phyloP scores from a whole-genome alignment of 2,888 invertebrate species.

The Penaeus monodon region DNA sequence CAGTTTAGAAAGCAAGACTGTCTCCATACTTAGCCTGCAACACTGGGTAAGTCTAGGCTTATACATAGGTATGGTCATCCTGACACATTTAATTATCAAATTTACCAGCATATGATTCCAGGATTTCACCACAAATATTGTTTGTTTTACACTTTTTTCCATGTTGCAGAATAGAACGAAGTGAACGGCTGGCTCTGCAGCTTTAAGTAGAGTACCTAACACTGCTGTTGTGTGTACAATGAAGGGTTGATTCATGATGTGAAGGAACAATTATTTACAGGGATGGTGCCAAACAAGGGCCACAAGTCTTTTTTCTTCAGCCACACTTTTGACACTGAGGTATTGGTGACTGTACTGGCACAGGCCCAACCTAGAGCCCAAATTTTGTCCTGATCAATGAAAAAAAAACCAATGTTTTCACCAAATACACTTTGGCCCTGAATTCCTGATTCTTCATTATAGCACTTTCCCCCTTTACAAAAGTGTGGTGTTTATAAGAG shows the following conservation, averaged over 20 bases:
- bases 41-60: slow-evolving; percentile 14
- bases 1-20: neutral
- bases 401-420: slow-evolving; percentile 31
- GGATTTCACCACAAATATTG: slow-evolving; percentile 5
- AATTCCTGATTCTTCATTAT: slow-evolving; percentile 31
- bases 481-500: slow-evolving; percentile 43
- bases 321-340: slow-evolving; percentile 61
- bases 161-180: slow-evolving; percentile 56
- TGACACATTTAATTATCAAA: neutral
- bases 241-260: slow-evolving; percentile 61
- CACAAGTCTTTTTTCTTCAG: slow-evolving; percentile 59
- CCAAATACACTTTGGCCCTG: slow-evolving; percentile 22
- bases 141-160: slow-evolving; percentile 15
- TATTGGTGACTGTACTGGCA: slow-evolving; percentile 59
- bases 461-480: slow-evolving; percentile 45
- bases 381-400: slow-evolving; percentile 36
- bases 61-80: slow-evolving; percentile 4
- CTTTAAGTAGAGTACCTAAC: slow-evolving; percentile 56
- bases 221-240: slow-evolving; percentile 60
- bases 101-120: neutral
- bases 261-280: slow-evolving; percentile 61
- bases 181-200: slow-evolving; percentile 58
- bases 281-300: slow-evolving; percentile 60
- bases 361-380: slow-evolving; percentile 40
- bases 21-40: slow-evolving; percentile 17